A percentile compares a stretch with the other conserved stretches of the same genome.
Evolutionary conservation across 2,888 invertebrate genomes (phyloP).

Genomic region (Eupithecia subfuscata): DNA sequence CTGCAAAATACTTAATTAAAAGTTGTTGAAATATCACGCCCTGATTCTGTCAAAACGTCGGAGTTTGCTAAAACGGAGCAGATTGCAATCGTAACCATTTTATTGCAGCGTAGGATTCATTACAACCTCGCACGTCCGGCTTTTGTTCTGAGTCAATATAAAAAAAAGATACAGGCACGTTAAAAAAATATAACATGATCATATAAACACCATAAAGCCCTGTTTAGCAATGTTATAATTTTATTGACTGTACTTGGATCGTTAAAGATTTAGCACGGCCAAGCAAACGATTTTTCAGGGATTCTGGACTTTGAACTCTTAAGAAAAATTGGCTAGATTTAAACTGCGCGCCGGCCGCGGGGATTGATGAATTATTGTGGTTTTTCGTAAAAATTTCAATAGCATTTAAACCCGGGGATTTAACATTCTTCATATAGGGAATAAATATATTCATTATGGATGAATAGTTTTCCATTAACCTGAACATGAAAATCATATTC

Average conservation of each 20-base stretch:
- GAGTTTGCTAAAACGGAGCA: conserved; percentile 5
- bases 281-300: not conserved
- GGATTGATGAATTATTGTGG: too few relatives aligned
- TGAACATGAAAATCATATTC: not conserved
- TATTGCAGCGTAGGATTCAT: conserved; percentile 16
- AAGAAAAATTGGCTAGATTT: not conserved
- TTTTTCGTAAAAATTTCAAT: not conserved
- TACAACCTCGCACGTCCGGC: conserved; percentile 27
- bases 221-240: not conserved
- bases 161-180: not conserved
- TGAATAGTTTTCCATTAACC: not conserved
- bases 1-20: not conserved
- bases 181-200: not conserved
- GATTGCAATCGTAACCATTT: conserved; percentile 30
- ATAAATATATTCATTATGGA: not conserved
- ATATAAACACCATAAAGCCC: not conserved
- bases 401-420: not conserved
- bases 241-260: not conserved
- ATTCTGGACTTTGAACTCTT: too few relatives aligned
- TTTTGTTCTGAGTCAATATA: conserved; percentile 29
- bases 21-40: conserved; percentile 18
- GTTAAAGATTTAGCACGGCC: not conserved
- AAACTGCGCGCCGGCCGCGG: not conserved
- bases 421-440: not conserved
- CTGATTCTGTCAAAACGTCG: conserved; percentile 28